These are phyloP conservation scores for Anorthoa munda DNA, from an alignment of 2,888 invertebrate genomes.

Conservation along the genomic window DNA sequence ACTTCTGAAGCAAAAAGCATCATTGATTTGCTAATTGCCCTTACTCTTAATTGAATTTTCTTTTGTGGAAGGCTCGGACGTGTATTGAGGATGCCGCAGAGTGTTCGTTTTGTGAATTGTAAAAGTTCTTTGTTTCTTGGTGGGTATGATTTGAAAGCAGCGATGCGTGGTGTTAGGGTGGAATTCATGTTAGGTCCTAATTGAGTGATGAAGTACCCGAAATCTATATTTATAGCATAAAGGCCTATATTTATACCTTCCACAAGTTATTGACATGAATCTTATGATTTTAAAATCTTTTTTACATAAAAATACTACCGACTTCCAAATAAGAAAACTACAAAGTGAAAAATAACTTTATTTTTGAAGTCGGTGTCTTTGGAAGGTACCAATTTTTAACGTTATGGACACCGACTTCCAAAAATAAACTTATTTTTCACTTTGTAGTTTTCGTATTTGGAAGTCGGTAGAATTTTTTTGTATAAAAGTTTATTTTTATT, in stretches of 20 bases:
- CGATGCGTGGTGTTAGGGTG: not conserved
- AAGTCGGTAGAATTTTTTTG: no score
- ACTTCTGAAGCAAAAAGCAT: conserved; percentile 55
- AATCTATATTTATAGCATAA: not conserved
- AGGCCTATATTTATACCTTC: not conserved
- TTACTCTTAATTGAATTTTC: conserved; percentile 67
- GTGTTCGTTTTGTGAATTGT: conserved; percentile 54
- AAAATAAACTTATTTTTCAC: no score
- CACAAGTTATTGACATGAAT: not conserved
- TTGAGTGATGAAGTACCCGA: not conserved
- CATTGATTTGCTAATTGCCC: conserved; percentile 73
- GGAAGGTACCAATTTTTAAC: no score
- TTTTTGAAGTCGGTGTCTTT: no score
- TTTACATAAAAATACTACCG: no score
- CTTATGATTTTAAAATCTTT: no score
- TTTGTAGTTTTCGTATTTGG: no score
- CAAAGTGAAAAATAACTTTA: no score
- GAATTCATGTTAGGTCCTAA: not conserved
- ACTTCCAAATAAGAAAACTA: no score
- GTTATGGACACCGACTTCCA: no score
- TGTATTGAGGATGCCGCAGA: conserved; percentile 56
- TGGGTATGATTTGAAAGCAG: conserved; percentile 5
- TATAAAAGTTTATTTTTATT: no score
- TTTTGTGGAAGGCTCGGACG: conserved; percentile 57
- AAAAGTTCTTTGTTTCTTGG: conserved; percentile 36